Base-by-base conservation (phyloP, 92 coral and sea anemone genomes). In the Zoanthus solanderi region DNA sequence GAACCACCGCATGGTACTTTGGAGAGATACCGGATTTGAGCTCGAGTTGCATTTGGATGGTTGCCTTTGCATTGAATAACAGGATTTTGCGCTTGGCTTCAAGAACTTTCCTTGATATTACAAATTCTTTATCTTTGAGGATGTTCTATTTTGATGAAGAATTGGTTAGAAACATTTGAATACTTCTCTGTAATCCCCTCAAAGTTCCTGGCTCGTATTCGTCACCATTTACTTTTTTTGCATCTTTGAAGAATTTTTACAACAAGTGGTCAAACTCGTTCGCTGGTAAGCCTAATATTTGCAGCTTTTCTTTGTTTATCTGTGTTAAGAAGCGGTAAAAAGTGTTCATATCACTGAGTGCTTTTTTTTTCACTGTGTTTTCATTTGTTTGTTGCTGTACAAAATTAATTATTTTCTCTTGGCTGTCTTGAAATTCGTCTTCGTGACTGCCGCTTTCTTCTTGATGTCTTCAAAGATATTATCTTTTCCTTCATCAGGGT, bases 1-100 rank as follows among this genome's bases (percentile, higher is more conserved):
- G 46, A 91, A 63, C 85, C 88, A 81, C 91, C 91, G 87, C 58
- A 87, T 54, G 23, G 93, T 78, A 31, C 89, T 76, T 77, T 91
- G 94, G 14, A 91, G 94, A 74, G 89, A 75, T 31, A 15, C 88
- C 3, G 92, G 90, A 56, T 69, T 78, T 48, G 73, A n/a, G 0
- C 42, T 92, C 92, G 53, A 87, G 65, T 65, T 81, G 29, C 7
- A 32, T 15, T 34, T 72, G 89, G 87, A 42, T 78, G 80, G 78
- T 88, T 84, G 13, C 94, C 90, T 61, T 90, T 81, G 88, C 88
- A 81, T 84, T 71, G 60, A 37, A 74, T 75, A 74, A 85, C 83
- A 28, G 84, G 86, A 34, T 84, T 84, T 89, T 89, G 2, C 86
- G 73, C 78, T 89, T 89, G 85, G 92, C 89, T 50, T 65, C 92